These are phyloP conservation scores for Crotophaga sulcirostris DNA, from an alignment of 2,113 vertebrate species.

Conservation along the genomic window DNA sequence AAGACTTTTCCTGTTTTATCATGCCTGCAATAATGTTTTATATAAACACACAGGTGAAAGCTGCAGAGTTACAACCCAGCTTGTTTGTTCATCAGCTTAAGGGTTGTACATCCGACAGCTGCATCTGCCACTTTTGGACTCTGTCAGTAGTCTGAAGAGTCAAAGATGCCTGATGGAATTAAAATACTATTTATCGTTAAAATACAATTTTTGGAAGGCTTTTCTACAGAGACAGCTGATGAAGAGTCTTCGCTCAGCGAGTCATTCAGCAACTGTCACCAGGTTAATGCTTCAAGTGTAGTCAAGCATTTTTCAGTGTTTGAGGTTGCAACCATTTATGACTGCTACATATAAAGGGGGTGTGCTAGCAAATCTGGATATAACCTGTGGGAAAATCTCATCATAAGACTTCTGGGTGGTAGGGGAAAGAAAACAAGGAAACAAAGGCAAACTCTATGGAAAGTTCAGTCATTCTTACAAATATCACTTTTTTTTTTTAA, in stretches of 20 bases:
- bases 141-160: background rate
- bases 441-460: background rate
- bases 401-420: background rate
- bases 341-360: background rate
- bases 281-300: background rate
- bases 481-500: background rate
- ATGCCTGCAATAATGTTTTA: background rate
- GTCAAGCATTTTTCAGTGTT: background rate
- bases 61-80: background rate
- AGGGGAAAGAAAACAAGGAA: background rate
- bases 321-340: background rate
- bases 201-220: background rate
- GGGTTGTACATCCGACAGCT: background rate
- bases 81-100: background rate
- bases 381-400: background rate
- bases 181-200: constrained; percentile 14
- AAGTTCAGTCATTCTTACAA: background rate
- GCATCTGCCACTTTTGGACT: background rate
- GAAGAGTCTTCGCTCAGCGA: background rate
- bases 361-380: background rate
- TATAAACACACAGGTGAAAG: background rate
- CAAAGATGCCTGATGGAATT: background rate
- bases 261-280: background rate
- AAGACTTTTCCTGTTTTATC: background rate
- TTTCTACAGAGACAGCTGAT: background rate